Base-by-base conservation (phyloP, 2,113 vertebrate species). In the Cyprinus carpio region DNA sequence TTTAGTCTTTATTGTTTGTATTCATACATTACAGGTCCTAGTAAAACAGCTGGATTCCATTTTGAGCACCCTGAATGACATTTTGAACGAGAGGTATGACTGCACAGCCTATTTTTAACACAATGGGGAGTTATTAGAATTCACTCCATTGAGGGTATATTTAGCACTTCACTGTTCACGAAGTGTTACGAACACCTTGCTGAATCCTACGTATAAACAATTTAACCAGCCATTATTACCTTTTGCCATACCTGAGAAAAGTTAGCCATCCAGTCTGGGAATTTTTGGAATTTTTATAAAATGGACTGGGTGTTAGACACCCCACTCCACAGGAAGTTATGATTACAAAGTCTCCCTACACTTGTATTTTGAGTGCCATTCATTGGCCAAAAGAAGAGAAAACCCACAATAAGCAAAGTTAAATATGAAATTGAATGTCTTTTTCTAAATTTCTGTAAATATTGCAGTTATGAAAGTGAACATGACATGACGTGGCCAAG, bases 21-120 rank as follows among this genome's bases (percentile, higher is more conserved):
- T 80, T 23, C 4, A 10, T 43, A 18, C 40, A 16, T 77, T 69
- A 10, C 83, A 99, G 98, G 96, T 97, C 87, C 95, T 99, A 76
- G 96, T 97, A 93, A 99, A 99, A 94, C 98, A 99, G 87, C 93
- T 99, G 95, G 98, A 99, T 95, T 96, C 96, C 93, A 97, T 98
- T 95, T 95, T 99, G 94, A 94, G 95, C 93, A 97, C 96, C 89
- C 92, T 99, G 90, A 97, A 98, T 87, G 98, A 99, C 92, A 96
- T 99, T 88, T 94, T 99, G 86, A 99, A 97, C 91, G 98, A 99
- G 94, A 98, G 98, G 98, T 99, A 95, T 92, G 92, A 75, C 5
- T 58, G 23, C 25, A 40, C 29, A 3, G 25, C 43, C 64, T 51
- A 65, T 81, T 62, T 80, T 75, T 49, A 49, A 34, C 46, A n/a